Percentiles rank a stretch among this genome's conserved stretches.
Evolutionary conservation across 2,888 invertebrate genomes (phyloP).

Genomic region (Athalia cordata): DNA sequence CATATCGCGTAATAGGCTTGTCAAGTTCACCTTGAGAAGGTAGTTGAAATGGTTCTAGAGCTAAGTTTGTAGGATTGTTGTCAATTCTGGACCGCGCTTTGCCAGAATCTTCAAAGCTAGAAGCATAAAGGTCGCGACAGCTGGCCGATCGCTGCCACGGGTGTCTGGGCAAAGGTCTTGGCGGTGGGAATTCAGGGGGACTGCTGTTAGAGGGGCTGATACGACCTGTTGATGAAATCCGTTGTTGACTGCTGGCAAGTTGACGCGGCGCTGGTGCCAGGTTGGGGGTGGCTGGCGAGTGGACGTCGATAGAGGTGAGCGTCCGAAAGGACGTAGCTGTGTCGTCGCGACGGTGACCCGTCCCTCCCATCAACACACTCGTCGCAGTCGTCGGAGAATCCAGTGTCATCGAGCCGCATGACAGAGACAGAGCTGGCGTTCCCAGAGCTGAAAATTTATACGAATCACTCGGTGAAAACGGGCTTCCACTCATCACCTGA

Average conservation of each 20-base stretch:
- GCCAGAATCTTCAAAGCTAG: constrained; percentile 83
- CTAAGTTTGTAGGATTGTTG: constrained; percentile 50
- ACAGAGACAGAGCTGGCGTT: constrained; percentile 76
- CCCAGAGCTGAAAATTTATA: constrained; percentile 65
- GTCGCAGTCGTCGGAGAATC: constrained; percentile 89
- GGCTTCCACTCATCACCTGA: too few relatives aligned
- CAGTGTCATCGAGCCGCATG: constrained; percentile 81
- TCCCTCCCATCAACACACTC: constrained; percentile 75
- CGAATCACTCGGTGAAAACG: not conserved
- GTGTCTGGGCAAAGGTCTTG: constrained; percentile 73
- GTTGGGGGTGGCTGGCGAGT: constrained; percentile 76
- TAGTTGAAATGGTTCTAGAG: constrained; percentile 64
- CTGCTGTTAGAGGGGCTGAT: constrained; percentile 74
- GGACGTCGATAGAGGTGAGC: constrained; percentile 77
- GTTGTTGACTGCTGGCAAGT: constrained; percentile 63
- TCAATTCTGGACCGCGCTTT: constrained; percentile 76
- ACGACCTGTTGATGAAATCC: constrained; percentile 73
- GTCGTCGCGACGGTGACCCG: constrained; percentile 79
- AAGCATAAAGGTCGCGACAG: constrained; percentile 88
- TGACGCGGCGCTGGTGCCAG: constrained; percentile 70
- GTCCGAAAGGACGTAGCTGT: constrained; percentile 78
- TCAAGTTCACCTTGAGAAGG: constrained; percentile 76
- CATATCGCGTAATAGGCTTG: constrained; percentile 84
- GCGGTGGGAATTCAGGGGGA: constrained; percentile 72
- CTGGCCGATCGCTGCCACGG: constrained; percentile 88